phyloP scores from a whole-genome alignment of 2,797 vertebrate genomes.

The Acrossocheilus wenchowensis region DNA sequence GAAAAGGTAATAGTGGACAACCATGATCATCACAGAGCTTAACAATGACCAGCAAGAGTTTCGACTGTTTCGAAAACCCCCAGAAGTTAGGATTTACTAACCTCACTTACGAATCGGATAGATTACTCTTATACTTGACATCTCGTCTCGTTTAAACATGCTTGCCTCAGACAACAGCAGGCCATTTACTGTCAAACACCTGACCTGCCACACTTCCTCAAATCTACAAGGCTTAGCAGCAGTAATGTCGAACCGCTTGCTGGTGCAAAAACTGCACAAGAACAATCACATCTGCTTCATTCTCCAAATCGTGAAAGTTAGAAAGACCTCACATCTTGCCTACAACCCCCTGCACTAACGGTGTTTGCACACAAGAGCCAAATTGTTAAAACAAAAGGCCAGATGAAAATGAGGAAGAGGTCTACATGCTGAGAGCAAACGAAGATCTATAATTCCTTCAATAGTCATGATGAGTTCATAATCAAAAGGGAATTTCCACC shows the following conservation, averaged over 20 bases:
- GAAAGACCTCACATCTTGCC: background rate
- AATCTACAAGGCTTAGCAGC: background rate
- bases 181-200: slow-evolving; percentile 23
- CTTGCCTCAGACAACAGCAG: background rate
- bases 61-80: background rate
- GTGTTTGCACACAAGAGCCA: background rate
- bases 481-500: slow-evolving; percentile 32
- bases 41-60: background rate
- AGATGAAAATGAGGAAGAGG: slow-evolving; percentile 20
- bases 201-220: slow-evolving; percentile 36
- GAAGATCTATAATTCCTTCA: slow-evolving; percentile 27
- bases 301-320: background rate
- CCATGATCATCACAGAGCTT: background rate
- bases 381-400: background rate
- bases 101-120: background rate
- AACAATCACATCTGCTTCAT: slow-evolving; percentile 19
- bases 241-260: background rate
- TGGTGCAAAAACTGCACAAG: background rate
- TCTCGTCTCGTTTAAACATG: background rate
- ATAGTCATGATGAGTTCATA: background rate
- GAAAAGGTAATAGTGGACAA: background rate
- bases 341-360: background rate
- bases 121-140: background rate
- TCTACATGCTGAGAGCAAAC: background rate
- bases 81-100: background rate